A percentile compares a stretch with the other conserved stretches of the same genome.
phyloP scores from a whole-genome alignment of 2,113 vertebrate species.

The Cisticola juncidis region DNA sequence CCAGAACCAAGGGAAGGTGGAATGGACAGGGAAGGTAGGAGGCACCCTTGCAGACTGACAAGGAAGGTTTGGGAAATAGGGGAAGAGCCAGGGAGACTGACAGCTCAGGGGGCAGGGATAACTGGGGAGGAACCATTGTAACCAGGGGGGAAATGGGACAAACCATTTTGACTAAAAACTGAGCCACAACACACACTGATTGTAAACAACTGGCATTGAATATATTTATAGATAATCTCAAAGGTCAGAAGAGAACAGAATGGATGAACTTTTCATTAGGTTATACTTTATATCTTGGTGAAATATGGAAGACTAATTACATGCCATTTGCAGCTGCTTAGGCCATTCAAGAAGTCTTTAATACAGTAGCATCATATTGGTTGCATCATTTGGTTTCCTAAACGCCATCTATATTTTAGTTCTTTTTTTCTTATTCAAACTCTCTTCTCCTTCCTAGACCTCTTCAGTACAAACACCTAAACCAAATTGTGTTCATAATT shows the following conservation, averaged over 20 bases:
- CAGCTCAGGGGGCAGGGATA: too few relatives aligned
- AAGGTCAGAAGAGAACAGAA: not conserved
- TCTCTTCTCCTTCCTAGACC: not conserved
- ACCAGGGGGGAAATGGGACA: too few relatives aligned
- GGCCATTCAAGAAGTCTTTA: not conserved
- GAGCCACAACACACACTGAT: not conserved
- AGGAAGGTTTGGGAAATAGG: too few relatives aligned
- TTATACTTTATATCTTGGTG: not conserved
- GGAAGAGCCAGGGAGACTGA: too few relatives aligned
- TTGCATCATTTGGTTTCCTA: not conserved
- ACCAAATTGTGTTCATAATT: not conserved
- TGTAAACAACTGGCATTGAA: not conserved
- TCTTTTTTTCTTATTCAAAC: not conserved
- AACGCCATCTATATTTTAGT: not conserved
- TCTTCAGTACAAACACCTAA: not conserved
- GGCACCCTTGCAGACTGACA: too few relatives aligned
- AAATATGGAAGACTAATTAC: not conserved
- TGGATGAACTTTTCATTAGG: not conserved
- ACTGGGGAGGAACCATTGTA: too few relatives aligned
- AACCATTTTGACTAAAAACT: too few relatives aligned
- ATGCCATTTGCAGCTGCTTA: not conserved
- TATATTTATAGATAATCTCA: not conserved
- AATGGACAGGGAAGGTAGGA: too few relatives aligned
- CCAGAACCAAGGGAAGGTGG: too few relatives aligned
- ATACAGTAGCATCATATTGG: not conserved